These are phyloP conservation scores for Misgurnus anguillicaudatus DNA, from an alignment of 2,113 vertebrate species.

Conservation along the genomic window DNA sequence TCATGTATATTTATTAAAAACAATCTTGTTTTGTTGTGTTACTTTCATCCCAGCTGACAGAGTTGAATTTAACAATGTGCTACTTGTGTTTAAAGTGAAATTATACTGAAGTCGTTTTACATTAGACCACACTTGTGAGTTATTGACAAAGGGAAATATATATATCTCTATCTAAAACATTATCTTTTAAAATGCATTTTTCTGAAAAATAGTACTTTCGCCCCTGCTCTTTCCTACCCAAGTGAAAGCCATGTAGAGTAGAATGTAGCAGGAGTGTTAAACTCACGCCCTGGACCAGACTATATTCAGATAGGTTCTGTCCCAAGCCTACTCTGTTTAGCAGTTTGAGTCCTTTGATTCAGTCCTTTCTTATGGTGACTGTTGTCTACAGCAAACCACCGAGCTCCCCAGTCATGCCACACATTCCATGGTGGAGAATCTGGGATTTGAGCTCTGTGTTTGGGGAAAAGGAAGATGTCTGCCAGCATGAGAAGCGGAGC, in stretches of 20 bases:
- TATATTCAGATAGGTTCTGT: slow-evolving; percentile 25
- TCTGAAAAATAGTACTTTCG: too few species aligned
- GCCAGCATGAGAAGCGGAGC: slow-evolving; percentile 15
- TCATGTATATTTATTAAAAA: too few species aligned
- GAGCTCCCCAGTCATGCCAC: not conserved
- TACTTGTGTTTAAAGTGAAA: too few species aligned
- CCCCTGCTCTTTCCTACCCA: not conserved
- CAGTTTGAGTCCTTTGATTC: slow-evolving; percentile 29
- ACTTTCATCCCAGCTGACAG: too few species aligned
- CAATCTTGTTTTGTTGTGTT: too few species aligned
- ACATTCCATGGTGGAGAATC: not conserved
- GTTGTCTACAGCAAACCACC: not conserved
- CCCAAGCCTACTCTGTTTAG: not conserved
- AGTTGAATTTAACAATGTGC: too few species aligned
- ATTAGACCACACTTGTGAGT: too few species aligned
- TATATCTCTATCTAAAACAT: too few species aligned
- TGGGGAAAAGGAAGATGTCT: slow-evolving; percentile 33
- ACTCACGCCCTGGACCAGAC: slow-evolving; percentile 5
- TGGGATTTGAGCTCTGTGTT: slow-evolving; percentile 21
- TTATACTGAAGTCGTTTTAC: too few species aligned
- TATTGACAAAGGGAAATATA: too few species aligned
- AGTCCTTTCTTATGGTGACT: slow-evolving; percentile 1
- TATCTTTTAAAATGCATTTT: too few species aligned
- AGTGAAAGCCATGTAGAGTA: not conserved
- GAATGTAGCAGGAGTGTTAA: slow-evolving; percentile 5